Evolutionary conservation across 1,140 invertebrate species (phyloP), one percentile per base, ranked within the genome.

Genomic region (Hesperophylax magnus): DNA sequence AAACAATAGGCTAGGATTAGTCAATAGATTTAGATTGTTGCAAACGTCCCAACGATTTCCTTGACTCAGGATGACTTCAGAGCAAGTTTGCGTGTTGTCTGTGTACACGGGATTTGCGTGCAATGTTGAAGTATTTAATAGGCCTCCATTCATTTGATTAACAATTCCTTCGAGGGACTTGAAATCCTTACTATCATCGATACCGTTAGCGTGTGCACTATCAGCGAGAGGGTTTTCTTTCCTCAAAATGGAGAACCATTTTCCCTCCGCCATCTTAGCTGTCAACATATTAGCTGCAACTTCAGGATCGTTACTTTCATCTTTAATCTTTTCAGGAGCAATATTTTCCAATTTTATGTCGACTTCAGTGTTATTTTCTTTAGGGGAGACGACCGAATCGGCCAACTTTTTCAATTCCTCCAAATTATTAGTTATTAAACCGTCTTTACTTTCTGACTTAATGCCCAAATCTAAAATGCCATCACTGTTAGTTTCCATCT

Each of bases 41-140:
- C 90, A 91, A 14, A 92, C 88, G 78, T 92, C 91, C 92, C 92
- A 92, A 15, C 91, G 89, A 85, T 92, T 91, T 0, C 91, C 91
- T 84, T 92, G 91, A 27, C 89, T 87, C 79, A 91, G 85, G 0
- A 91, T 82, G 9, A 91, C 87, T 39, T 91, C 88, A 0, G 87
- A 86, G 79, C 91, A 92, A 0, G 87, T 88, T 31, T 88, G 86
- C n/a, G 86, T 86, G 63, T 90, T 89, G 47, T 89, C 89, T 52
- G 86, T 86, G 69, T 80, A 84, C 3, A 58, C 53, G 15, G 76
- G 78, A 63, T 17, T 61, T 6, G 77, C 24, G 27, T 63, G 71
- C 18, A 20, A 53, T 39, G 60, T 52, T 4, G 27, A 47, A 9
- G 47, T 39, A 60, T 52, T 56, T 24, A 61, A 18, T 34, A 34